Base-by-base conservation (phyloP, 2,888 invertebrate genomes). In the Metellina segmentata region DNA sequence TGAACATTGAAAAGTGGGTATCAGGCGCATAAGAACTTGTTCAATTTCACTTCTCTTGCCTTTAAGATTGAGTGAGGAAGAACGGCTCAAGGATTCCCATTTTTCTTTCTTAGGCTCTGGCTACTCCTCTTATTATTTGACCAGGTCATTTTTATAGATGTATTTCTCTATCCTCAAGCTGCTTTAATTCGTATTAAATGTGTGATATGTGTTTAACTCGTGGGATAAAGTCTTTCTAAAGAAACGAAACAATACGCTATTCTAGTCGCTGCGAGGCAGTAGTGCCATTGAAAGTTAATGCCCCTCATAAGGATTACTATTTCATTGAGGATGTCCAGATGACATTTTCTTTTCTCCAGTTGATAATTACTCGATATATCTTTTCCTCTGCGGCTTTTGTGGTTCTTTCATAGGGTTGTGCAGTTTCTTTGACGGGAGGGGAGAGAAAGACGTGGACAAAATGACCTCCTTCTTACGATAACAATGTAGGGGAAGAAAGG, bases 351-450 rank as follows among this genome's bases (percentile, higher is more conserved):
- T 61, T 16, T 61, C 79, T 61, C 61, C 79, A n/a, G 79, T 61
- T n/a, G 53, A 52, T 78, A 52, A 78, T 78, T 78, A 78, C 78
- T 52, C 61, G 34, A 79, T 79, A 79, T 79, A 53, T 79, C 79
- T 79, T 79, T 34, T 61, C 79, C 53, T 61, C 53, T 79, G 79
- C 16, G 53, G 79, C 61, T 61, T 61, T 61, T 11, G 61, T 61
- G 61, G 61, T 61, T 61, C 61, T 61, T 61, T 61, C 61, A 61
- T 61, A 61, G 61, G 16, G 61, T 61, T 8, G 61, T 61, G 61
- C 61, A 61, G 61, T 61, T 79, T 79, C 61, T 61, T 79, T 61
- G 79, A 34, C 16, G 19, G 20, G 79, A 19, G 20, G 79, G 53
- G 34, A 16, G 61, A 79, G 61, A 49, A 79, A 69, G 61, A 79